phyloP scores from a whole-genome alignment of 2,888 invertebrate species.

The Strigamia maritima region DNA sequence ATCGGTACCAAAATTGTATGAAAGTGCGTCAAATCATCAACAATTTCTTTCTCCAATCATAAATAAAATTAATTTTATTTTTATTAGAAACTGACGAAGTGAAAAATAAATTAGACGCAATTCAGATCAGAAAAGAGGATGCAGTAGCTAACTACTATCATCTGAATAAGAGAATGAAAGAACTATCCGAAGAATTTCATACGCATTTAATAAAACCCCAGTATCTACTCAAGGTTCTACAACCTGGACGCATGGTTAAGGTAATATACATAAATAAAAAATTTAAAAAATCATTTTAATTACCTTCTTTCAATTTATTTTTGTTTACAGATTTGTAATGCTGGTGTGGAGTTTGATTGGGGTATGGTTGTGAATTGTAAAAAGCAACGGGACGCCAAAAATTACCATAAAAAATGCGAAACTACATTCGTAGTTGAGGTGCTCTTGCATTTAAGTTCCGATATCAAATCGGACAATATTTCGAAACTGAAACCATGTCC shows the following conservation, averaged over 20 bases:
- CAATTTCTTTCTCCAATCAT: too few species aligned
- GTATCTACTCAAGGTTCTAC: constrained; percentile 87
- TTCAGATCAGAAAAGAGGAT: constrained; percentile 69
- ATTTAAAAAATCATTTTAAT: background rate
- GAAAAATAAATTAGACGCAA: constrained; percentile 63
- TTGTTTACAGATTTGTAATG: constrained; percentile 67
- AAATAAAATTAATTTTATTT: background rate
- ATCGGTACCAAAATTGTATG: constrained; percentile 81
- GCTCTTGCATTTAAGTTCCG: constrained; percentile 72
- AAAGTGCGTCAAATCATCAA: constrained; percentile 61
- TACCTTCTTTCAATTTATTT: background rate
- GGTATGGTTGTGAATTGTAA: constrained; percentile 91
- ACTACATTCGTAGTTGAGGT: constrained; percentile 73
- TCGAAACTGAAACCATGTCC: constrained; percentile 54
- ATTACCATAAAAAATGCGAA: constrained; percentile 60
- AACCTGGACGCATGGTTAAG: constrained; percentile 88
- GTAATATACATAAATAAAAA: constrained; percentile 58
- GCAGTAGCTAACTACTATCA: constrained; percentile 77
- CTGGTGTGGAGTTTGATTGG: constrained; percentile 89
- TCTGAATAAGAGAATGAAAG: constrained; percentile 75
- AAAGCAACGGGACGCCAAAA: constrained; percentile 60
- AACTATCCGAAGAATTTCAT: constrained; percentile 70
- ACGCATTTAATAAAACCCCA: constrained; percentile 77
- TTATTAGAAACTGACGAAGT: constrained; percentile 63
- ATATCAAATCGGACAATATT: constrained; percentile 56